Conservation (phyloP, 1,140 invertebrate species). For the Paralvinella palmiformis region DNA sequence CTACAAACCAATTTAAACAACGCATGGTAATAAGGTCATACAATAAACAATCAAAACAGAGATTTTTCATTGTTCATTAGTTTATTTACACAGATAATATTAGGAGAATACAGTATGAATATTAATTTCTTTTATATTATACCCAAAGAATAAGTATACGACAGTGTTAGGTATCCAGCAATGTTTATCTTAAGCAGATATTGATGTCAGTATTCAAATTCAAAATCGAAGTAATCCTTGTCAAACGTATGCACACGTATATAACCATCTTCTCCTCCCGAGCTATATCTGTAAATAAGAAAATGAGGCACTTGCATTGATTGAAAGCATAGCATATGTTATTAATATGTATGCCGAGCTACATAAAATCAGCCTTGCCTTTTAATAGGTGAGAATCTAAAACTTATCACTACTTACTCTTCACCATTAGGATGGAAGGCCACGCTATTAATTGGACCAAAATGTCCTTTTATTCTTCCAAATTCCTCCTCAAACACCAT, state of each 20-base stretch:
- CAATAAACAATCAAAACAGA: no score
- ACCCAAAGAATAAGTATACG: no score
- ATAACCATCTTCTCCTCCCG: conserved; percentile 98
- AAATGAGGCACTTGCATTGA: conserved; percentile 14
- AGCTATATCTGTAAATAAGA: conserved; percentile 66
- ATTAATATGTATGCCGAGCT: neutral
- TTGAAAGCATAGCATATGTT: neutral
- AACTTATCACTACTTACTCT: conserved; percentile 46
- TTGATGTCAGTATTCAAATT: conserved; percentile 87
- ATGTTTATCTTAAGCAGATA: no score
- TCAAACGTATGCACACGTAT: conserved; percentile 94
- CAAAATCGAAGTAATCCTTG: conserved; percentile 92
- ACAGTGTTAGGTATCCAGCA: no score
- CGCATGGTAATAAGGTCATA: no score
- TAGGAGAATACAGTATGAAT: no score
- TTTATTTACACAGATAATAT: no score
- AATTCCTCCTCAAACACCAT: conserved; percentile 99
- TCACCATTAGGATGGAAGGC: conserved; percentile 97
- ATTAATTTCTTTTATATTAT: no score
- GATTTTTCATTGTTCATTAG: no score
- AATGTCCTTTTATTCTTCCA: conserved; percentile 95
- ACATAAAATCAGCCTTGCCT: neutral
- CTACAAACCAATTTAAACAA: no score
- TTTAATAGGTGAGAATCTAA: neutral
- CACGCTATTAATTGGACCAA: conserved; percentile 98